Percentiles rank a stretch among this genome's conserved stretches.
Evolutionary conservation across 2,888 invertebrate genomes (phyloP).

Genomic region (Melipona bicolor): DNA sequence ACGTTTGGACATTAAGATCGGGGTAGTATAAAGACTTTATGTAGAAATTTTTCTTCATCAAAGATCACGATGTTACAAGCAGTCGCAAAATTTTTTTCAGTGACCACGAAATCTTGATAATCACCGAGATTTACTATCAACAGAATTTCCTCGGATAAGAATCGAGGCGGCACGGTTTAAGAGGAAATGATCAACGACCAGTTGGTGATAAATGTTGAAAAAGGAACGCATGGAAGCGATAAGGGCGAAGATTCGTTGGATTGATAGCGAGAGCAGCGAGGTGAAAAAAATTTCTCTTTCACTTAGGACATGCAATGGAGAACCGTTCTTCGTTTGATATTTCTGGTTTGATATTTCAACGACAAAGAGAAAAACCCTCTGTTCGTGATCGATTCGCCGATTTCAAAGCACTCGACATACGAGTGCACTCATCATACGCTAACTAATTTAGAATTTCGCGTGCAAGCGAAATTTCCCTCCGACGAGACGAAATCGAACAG

Average conservation of each 20-base stretch:
- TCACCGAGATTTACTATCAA: not conserved
- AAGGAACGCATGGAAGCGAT: not conserved
- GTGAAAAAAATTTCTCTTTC: not conserved
- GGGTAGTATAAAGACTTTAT: too few relatives aligned
- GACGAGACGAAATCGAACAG: slow-evolving; percentile 14
- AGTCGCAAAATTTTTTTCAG: not conserved
- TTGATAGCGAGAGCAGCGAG: not conserved
- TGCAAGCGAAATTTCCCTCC: slow-evolving; percentile 18
- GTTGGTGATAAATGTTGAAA: not conserved
- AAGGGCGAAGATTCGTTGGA: not conserved
- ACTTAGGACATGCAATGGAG: too few relatives aligned
- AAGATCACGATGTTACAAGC: not conserved
- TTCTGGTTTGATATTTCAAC: slow-evolving; percentile 26
- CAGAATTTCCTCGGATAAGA: not conserved
- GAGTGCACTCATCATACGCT: slow-evolving; percentile 29
- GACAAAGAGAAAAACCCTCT: not conserved
- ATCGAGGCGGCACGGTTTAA: not conserved
- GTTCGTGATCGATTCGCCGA: slow-evolving; percentile 13
- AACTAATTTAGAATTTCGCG: slow-evolving; percentile 47
- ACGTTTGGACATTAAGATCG: not conserved
- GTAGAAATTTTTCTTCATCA: not conserved
- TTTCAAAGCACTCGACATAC: slow-evolving; percentile 9
- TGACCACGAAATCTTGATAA: not conserved
- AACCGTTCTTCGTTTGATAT: not conserved
- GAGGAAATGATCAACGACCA: not conserved